These are phyloP conservation scores for Callopanchax toddi DNA, from an alignment of 2,113 vertebrate genomes.

Conservation along the genomic window DNA sequence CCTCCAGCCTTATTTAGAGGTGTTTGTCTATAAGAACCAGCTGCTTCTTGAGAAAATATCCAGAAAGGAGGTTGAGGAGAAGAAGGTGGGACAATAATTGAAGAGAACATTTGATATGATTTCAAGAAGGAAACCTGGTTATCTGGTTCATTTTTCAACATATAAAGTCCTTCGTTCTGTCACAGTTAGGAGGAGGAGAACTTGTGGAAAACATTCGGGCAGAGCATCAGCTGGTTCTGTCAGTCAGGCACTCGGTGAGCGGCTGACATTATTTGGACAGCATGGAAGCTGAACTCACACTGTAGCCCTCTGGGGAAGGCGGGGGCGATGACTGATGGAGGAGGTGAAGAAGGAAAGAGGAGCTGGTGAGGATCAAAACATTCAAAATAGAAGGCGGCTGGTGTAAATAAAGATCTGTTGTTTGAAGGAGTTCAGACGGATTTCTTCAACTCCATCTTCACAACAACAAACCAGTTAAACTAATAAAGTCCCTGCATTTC, in stretches of 20 bases:
- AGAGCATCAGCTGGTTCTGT: constrained; percentile 68
- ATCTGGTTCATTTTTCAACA: not conserved
- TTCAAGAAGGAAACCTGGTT: not conserved
- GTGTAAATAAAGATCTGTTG: too few relatives aligned
- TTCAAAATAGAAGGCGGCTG: not conserved
- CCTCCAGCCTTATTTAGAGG: constrained; percentile 78
- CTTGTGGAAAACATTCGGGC: not conserved
- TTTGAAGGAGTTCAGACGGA: too few relatives aligned
- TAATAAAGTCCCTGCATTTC: too few relatives aligned
- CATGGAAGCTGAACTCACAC: constrained; percentile 18
- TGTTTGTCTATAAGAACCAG: constrained; percentile 48
- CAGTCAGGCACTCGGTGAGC: constrained; percentile 55
- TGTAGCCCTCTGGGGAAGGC: constrained; percentile 11
- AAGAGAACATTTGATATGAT: not conserved
- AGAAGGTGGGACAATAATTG: not conserved
- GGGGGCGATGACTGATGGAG: constrained; percentile 12
- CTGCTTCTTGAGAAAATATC: constrained; percentile 80
- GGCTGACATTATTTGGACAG: constrained; percentile 43
- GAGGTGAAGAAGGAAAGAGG: constrained; percentile 28
- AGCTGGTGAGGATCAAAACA: constrained; percentile 18
- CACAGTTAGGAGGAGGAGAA: not conserved
- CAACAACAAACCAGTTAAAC: too few relatives aligned
- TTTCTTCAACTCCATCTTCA: too few relatives aligned
- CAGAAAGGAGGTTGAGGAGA: constrained; percentile 74
- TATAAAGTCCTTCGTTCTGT: not conserved